phyloP scores from a whole-genome alignment of 2,888 invertebrate species.

The Brenthis ino region DNA sequence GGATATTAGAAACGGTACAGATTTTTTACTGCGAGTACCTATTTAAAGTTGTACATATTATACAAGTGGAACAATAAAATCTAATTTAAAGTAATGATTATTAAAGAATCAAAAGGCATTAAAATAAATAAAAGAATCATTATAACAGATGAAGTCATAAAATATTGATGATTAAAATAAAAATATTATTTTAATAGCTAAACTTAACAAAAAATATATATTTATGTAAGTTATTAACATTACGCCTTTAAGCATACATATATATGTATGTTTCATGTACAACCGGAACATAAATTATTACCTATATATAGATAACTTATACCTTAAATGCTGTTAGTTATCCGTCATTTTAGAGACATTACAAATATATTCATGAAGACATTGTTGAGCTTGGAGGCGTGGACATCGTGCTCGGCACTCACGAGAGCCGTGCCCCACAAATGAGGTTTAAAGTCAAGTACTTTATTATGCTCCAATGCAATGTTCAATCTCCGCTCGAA shows the following conservation, averaged over 20 bases:
- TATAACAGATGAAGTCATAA: too few relatives aligned
- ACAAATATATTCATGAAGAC: constrained; percentile 18
- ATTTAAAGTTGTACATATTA: too few relatives aligned
- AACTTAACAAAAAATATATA: too few relatives aligned
- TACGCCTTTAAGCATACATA: too few relatives aligned
- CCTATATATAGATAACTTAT: too few relatives aligned
- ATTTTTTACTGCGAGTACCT: not conserved
- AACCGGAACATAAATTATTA: not conserved
- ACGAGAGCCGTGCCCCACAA: constrained; percentile 23
- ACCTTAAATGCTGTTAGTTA: not conserved
- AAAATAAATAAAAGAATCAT: too few relatives aligned
- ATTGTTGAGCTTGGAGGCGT: constrained; percentile 24
- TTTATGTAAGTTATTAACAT: too few relatives aligned
- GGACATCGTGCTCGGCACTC: constrained; percentile 23
- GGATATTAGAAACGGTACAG: constrained; percentile 3
- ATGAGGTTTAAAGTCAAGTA: constrained; percentile 21
- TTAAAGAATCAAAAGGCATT: too few relatives aligned
- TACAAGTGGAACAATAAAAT: too few relatives aligned
- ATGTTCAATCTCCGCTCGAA: not conserved
- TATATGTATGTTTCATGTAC: not conserved
- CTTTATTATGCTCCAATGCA: constrained; percentile 3
- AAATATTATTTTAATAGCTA: too few relatives aligned
- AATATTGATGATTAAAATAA: too few relatives aligned
- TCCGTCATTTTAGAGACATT: constrained; percentile 9
- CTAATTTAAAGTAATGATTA: too few relatives aligned